A percentile compares a stretch with the other conserved stretches of the same genome.
Conservation (phyloP, 2,888 invertebrate genomes). For the Linnaemya tessellans region DNA sequence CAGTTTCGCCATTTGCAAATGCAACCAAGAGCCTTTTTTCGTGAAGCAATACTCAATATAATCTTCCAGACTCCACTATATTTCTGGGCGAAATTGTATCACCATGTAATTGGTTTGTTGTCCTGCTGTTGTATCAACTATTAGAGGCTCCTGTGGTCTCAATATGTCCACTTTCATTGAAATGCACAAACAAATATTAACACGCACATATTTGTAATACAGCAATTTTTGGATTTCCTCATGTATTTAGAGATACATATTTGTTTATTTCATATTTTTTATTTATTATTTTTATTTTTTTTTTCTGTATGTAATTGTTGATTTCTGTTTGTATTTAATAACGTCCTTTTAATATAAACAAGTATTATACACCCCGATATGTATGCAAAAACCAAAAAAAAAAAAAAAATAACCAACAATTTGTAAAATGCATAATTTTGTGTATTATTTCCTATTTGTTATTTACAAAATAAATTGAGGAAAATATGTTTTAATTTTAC, state of each 20-base stretch:
- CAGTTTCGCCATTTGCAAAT: too few species aligned
- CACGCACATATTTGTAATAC: constrained; percentile 12
- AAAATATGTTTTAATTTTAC: constrained; percentile 68
- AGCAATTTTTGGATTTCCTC: constrained; percentile 48
- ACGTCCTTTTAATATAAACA: constrained; percentile 46
- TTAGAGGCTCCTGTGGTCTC: constrained; percentile 62
- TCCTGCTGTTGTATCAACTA: constrained; percentile 53
- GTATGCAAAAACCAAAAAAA: background rate
- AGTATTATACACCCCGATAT: background rate
- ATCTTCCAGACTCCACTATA: background rate
- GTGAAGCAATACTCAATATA: background rate
- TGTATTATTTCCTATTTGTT: constrained; percentile 63
- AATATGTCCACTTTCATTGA: constrained; percentile 35
- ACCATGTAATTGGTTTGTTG: constrained; percentile 48
- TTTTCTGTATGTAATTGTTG: background rate
- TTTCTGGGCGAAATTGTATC: background rate
- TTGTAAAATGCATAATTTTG: constrained; percentile 61
- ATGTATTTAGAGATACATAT: constrained; percentile 15
- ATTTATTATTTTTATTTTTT: background rate
- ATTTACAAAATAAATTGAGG: constrained; percentile 62
- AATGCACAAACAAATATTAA: constrained; percentile 2
- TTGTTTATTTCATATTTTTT: background rate
- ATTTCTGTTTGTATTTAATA: constrained; percentile 38
- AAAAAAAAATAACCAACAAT: constrained; percentile 56
- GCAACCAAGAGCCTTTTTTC: background rate